These are phyloP conservation scores for Erpornis zantholeuca DNA, from an alignment of 2,113 vertebrate species.

Conservation along the genomic window DNA sequence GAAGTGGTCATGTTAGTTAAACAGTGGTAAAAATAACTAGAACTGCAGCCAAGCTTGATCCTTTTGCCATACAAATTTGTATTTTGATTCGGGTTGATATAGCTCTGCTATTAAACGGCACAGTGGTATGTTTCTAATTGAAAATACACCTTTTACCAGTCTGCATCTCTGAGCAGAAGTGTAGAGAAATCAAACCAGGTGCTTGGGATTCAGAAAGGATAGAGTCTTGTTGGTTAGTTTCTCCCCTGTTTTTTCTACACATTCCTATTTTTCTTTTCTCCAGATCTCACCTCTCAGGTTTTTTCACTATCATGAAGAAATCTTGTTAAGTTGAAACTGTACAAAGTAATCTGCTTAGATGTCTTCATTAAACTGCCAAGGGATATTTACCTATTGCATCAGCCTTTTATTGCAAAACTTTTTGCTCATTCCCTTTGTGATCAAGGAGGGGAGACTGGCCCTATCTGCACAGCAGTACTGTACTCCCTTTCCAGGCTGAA, in stretches of 20 bases:
- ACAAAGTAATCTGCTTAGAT: slow-evolving; percentile 19
- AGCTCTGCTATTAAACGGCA: not conserved
- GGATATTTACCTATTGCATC: slow-evolving; percentile 41
- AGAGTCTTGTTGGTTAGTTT: not conserved
- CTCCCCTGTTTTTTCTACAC: not conserved
- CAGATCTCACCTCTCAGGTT: not conserved
- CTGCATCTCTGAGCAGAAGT: not conserved
- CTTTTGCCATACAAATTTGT: not conserved
- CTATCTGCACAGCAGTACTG: not conserved
- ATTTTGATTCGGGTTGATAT: not conserved
- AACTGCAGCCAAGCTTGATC: not conserved
- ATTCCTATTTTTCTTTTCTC: not conserved
- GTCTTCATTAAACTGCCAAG: slow-evolving; percentile 13
- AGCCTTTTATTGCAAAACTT: slow-evolving; percentile 33
- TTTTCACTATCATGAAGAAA: not conserved
- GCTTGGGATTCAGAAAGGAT: not conserved
- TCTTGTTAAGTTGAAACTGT: slow-evolving; percentile 47
- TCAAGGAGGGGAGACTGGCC: not conserved
- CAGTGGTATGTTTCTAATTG: not conserved
- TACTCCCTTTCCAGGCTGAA: not conserved
- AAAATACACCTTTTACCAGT: not conserved
- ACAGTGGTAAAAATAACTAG: not conserved
- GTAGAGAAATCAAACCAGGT: not conserved
- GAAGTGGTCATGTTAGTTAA: not conserved
- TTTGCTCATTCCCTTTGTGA: not conserved